Conservation (phyloP, 1,140 invertebrate species). For the Agrilus planipennis region DNA sequence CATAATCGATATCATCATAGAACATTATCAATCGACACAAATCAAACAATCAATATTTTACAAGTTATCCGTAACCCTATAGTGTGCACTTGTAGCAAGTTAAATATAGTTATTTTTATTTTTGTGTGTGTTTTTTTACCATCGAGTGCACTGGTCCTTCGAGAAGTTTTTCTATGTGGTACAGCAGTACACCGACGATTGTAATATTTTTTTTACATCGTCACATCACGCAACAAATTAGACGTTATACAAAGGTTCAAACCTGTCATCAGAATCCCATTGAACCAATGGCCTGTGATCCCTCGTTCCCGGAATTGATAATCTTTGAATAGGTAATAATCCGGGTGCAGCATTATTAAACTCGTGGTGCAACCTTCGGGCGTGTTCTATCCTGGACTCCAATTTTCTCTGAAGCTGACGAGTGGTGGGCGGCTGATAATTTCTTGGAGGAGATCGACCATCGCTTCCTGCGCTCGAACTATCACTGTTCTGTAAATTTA, state of each 20-base stretch:
- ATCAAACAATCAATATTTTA: too few species aligned
- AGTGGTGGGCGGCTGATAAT: constrained; percentile 14
- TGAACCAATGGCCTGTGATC: constrained; percentile 47
- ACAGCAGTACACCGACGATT: too few species aligned
- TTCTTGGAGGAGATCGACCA: constrained; percentile 22
- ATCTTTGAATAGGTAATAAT: constrained; percentile 45
- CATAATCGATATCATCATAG: too few species aligned
- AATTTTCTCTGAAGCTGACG: constrained; percentile 27
- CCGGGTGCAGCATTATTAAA: constrained; percentile 40
- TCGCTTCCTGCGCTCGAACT: constrained; percentile 26
- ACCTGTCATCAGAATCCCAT: constrained; percentile 43
- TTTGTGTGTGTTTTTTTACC: too few species aligned
- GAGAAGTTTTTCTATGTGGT: too few species aligned
- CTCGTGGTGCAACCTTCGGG: constrained; percentile 43
- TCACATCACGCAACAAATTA: too few species aligned
- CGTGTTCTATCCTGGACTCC: constrained; percentile 44
- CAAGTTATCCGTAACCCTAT: too few species aligned
- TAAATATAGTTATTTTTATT: too few species aligned
- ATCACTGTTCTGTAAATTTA: constrained; percentile 24
- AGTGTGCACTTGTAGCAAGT: too few species aligned
- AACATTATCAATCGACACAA: too few species aligned
- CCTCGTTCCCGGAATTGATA: constrained; percentile 43
- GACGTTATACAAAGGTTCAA: constrained; percentile 1
- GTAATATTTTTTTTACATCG: too few species aligned
- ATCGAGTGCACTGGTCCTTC: too few species aligned